These are phyloP conservation scores for Drosophila bunnanda DNA, from an alignment of 2,888 invertebrate genomes.

Conservation along the genomic window DNA sequence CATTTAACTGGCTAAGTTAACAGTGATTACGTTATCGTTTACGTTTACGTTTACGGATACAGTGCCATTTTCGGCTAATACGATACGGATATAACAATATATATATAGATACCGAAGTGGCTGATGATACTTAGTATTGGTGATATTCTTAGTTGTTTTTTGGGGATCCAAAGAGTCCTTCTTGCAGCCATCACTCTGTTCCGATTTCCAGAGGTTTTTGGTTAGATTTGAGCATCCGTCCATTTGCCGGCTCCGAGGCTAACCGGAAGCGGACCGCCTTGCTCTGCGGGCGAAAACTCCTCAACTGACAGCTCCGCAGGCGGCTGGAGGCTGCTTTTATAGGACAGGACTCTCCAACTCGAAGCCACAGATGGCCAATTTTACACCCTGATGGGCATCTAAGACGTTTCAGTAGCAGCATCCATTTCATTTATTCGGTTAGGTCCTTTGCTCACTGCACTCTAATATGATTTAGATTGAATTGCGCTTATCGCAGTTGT, in stretches of 20 bases:
- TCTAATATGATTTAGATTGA: conserved; percentile 78
- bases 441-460: conserved; percentile 70
- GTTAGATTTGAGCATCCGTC: neutral
- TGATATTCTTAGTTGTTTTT: conserved; percentile 20
- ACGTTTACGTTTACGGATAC: conserved; percentile 5
- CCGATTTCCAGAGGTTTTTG: neutral
- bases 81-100: conserved; percentile 22
- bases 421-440: conserved; percentile 59
- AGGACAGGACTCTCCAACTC: conserved; percentile 20
- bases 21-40: conserved; percentile 25
- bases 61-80: conserved; percentile 4
- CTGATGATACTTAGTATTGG: conserved; percentile 22
- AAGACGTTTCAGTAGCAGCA: conserved; percentile 28
- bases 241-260: conserved; percentile 33
- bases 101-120: neutral
- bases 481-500: conserved; percentile 69
- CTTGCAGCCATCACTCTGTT: neutral
- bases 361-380: conserved; percentile 56
- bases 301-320: conserved; percentile 46
- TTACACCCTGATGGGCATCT: conserved; percentile 72
- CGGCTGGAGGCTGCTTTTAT: conserved; percentile 59
- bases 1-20: conserved; percentile 66
- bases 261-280: conserved; percentile 4
- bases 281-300: too few relatives aligned
- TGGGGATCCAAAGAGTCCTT: neutral